Conservation (phyloP, 2,797 vertebrate species). For the Alectoris magna region DNA sequence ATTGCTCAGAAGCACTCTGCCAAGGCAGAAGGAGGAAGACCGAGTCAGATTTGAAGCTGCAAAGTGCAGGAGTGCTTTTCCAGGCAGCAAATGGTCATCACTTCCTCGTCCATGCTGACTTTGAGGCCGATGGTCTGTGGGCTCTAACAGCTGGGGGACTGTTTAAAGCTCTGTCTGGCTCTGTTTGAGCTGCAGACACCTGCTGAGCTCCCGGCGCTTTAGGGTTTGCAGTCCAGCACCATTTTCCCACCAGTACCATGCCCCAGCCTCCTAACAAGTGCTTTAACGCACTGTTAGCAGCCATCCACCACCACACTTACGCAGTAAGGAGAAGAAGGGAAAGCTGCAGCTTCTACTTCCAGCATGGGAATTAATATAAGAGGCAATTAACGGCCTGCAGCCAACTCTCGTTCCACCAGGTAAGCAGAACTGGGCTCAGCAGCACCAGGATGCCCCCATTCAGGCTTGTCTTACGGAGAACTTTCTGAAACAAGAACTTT, state of each 20-base stretch:
- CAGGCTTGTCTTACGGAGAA: not conserved
- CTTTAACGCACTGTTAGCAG: not conserved
- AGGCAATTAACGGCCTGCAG: not conserved
- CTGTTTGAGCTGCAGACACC: not conserved
- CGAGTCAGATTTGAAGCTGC: not conserved
- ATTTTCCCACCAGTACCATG: not conserved
- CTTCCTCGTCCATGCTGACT: not conserved
- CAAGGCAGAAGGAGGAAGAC: not conserved
- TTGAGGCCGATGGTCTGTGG: not conserved
- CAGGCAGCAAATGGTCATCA: not conserved
- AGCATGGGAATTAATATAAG: not conserved
- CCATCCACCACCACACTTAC: not conserved
- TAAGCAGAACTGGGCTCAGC: not conserved
- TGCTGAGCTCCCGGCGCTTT: not conserved
- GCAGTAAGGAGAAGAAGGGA: not conserved
- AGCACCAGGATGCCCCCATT: rapidly evolving
- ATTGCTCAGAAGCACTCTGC: not conserved
- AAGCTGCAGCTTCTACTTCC: not conserved
- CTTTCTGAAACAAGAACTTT: not conserved
- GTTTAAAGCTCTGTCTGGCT: not conserved
- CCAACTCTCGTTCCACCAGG: not conserved
- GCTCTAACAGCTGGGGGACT: not conserved
- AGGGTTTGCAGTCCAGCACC: not conserved
- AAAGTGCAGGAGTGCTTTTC: not conserved
- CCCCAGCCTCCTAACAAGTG: not conserved